Evolutionary conservation across 2,797 vertebrate genomes (phyloP), one percentile per base, ranked within the genome.

Genomic region (Ficedula albicollis): DNA sequence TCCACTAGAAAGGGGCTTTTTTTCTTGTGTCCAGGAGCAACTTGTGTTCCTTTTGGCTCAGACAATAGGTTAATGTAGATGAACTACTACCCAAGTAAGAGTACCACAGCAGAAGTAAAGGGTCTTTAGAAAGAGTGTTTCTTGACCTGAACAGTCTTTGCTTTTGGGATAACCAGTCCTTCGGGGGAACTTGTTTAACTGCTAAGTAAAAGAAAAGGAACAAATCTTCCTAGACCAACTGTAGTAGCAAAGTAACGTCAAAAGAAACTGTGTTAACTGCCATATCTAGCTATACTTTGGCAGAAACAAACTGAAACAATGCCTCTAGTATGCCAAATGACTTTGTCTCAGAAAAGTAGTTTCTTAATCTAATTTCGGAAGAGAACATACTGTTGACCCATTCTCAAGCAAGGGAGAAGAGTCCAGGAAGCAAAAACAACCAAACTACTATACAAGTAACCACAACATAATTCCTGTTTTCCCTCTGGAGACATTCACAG

Each of bases 321-420:
- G 46, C 27, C 29, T 75, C 25, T 66, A 87, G 43, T 66, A 59
- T 9, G 59, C 21, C 36, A 85, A 89, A 83, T 75, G 0, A 48
- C 26, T 85, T 75, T 54, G 69, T 86, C 77, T 84, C 69, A 75
- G 80, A 60, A 89, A 96, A 93, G 54, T 52, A 34, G 85, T 82
- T 90, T 93, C 69, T 91, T 88, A 78, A 84, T 70, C 36, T 87
- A 77, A 77, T 72, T 63, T 87, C 55, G 87, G n/a, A 62, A 81
- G 51, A 86, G 69, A 91, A 86, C 6, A 2, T 81, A 84, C 49
- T 62, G 46, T 83, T 78, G 30, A 92, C 88, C 76, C 63, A 44
- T 78, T 84, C 54, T 58, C 49, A 90, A 89, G 38, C 86, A 90
- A 87, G 10, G 46, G 52, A 69, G 62, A 75, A 55, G 51, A 73